Evolutionary conservation across 2,888 invertebrate species (phyloP), one percentile per base, ranked within the genome.

Genomic region (Halictus quadricinctus): DNA sequence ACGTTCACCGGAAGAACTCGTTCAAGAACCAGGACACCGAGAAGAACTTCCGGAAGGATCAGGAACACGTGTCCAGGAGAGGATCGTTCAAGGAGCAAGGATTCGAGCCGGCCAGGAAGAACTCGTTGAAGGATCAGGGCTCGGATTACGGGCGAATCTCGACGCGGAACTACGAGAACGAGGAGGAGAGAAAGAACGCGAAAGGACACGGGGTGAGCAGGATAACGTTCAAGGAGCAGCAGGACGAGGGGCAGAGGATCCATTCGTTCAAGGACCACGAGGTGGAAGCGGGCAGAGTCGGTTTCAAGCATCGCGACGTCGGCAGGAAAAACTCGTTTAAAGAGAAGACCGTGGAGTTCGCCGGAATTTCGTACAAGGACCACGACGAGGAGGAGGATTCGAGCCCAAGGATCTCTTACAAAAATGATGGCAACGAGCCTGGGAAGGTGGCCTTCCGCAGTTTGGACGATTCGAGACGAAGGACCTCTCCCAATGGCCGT

Each of bases 211-310:
- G 88, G 15, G 86, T 86, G 41, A 88, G 89, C n/a, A 89, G 83
- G 41, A 90, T 90, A 76, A 79, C 88, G 6, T 85, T 90, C 54
- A 89, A 88, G 64, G 89, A 92, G 48, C 88, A 92, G 48, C 88
- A 83, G 18, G 89, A 90, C 73, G 72, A 72, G 46, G 90, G 90
- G 25, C 72, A 46, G 25, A 88, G 88, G 41, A 89, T 81, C 8
- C 89, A 84, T 41, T 87, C 88, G n/a, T 85, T 72, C 73, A 85
- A 86, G 73, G 85, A 89, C 36, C 83, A 46, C 12, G 88, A 81
- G 10, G 29, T 48, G 21, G 81, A 83, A 3, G 25, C 43, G 15
- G 73, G 75, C 15, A 79, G 79, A 41, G 80, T 80, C 6, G 54
- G 64, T 25, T 88, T 84, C 60, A 86, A 81, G 12, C 88, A 87